Base-by-base conservation (phyloP, 2,113 vertebrate genomes). In the Chrysochloris asiatica region DNA sequence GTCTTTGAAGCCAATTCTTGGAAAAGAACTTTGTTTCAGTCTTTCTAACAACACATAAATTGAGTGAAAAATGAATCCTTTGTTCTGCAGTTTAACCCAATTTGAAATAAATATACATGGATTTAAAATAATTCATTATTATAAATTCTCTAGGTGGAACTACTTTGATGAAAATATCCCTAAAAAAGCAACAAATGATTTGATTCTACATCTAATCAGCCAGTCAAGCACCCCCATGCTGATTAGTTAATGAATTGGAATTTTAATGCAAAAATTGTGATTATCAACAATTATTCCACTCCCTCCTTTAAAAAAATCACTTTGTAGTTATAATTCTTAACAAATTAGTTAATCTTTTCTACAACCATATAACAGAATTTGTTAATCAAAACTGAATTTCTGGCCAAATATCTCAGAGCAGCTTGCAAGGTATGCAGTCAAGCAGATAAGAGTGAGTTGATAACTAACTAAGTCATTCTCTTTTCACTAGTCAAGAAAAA, bases 201-300 rank as follows among this genome's bases (percentile, higher is more conserved):
- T 96, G 90, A 43, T 14, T 93, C 75, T 92, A 80, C 90, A 94
- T 96, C 67, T 96, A 94, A 95, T 96, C 95, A 96, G 45, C 93
- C 95, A 94, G 81, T 87, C 94, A 96, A 92, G 88, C 94, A 93
- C 79, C 82, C 94, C 94, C 87, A 93, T 94, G 93, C 93, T 96
- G 95, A 95, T 95, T 94, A 97, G 67, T 94, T 96, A 95, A 96
- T 94, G 92, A 96, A 75, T 48, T 91, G 38, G 86, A 95, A 96
- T 95, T 96, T 94, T 94, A 92, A 97, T 96, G 92, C 41, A 94
- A 97, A 94, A 61, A 77, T 90, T 92, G 59, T 96, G 95, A 96
- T 96, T 95, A 90, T 89, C 72, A 76, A 88, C 69, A 94, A 95
- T 96, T 92, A 59, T 92, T 63, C 45, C 63, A 43, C 6, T 7